phyloP scores from a whole-genome alignment of 2,888 invertebrate species.

The Limulus polyphemus region DNA sequence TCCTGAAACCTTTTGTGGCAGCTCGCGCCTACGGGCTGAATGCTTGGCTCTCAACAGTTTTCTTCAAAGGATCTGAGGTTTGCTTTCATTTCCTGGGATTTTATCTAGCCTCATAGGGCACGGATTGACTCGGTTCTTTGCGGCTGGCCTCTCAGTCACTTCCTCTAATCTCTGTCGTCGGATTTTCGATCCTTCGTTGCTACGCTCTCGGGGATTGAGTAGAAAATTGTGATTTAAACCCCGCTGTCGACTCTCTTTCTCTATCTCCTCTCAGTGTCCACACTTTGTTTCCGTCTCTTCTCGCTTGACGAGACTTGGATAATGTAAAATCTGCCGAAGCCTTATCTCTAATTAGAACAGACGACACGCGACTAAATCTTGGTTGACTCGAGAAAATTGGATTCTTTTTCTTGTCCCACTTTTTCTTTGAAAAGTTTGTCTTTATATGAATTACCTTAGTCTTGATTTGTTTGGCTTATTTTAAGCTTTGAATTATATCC shows the following conservation, averaged over 20 bases:
- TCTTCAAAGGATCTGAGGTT: slow-evolving; percentile 21
- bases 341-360: too few species aligned
- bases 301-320: background rate
- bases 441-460: too few species aligned
- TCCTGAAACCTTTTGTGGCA: background rate
- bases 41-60: background rate
- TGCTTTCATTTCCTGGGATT: slow-evolving; percentile 22
- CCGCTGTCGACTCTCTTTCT: background rate
- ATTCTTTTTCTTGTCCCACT: too few species aligned
- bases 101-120: slow-evolving; percentile 19
- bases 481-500: too few species aligned
- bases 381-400: too few species aligned
- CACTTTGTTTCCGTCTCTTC: background rate
- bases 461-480: too few species aligned
- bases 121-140: slow-evolving; percentile 19
- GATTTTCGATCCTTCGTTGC: slow-evolving; percentile 3
- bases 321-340: background rate
- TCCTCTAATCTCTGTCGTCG: slow-evolving; percentile 6
- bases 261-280: background rate
- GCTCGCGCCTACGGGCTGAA: background rate
- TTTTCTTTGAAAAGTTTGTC: too few species aligned
- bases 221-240: background rate
- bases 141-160: slow-evolving; percentile 14
- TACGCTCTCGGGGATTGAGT: background rate
- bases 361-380: too few species aligned